A percentile compares a stretch with the other conserved stretches of the same genome.
These are phyloP conservation scores for Tuta absoluta DNA, from an alignment of 2,888 invertebrate species.

Conservation along the genomic window DNA sequence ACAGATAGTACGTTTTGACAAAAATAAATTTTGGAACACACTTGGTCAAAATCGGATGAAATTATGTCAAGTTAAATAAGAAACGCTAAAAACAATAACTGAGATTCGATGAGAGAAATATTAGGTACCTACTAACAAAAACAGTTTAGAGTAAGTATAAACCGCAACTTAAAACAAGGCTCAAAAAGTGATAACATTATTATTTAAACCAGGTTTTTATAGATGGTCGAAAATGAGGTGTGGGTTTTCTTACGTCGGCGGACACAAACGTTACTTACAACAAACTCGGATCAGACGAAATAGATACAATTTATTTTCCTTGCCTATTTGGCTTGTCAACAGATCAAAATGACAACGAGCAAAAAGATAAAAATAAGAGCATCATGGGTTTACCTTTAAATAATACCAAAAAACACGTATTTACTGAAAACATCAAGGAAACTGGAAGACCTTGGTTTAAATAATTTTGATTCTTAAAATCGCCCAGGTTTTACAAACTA, in stretches of 20 bases:
- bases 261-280: too few relatives aligned
- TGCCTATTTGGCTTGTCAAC: too few relatives aligned
- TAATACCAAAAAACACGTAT: background rate
- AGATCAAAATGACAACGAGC: too few relatives aligned
- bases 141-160: slow-evolving; percentile 67
- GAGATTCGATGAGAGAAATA: slow-evolving; percentile 74
- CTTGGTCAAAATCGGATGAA: background rate
- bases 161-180: slow-evolving; percentile 68
- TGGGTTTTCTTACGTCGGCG: background rate
- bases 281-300: too few relatives aligned
- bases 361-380: too few relatives aligned
- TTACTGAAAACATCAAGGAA: background rate
- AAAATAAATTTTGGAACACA: background rate
- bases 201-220: background rate
- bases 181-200: slow-evolving; percentile 35
- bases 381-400: background rate
- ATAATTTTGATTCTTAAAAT: background rate
- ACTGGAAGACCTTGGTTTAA: background rate
- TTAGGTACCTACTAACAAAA: slow-evolving; percentile 52
- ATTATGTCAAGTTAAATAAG: slow-evolving; percentile 40
- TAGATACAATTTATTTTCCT: too few relatives aligned
- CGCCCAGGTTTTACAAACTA: background rate
- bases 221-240: background rate
- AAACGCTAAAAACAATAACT: slow-evolving; percentile 61
- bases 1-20: background rate